phyloP scores from a whole-genome alignment of 1,140 invertebrate species.

The Heliothis subflexa region DNA sequence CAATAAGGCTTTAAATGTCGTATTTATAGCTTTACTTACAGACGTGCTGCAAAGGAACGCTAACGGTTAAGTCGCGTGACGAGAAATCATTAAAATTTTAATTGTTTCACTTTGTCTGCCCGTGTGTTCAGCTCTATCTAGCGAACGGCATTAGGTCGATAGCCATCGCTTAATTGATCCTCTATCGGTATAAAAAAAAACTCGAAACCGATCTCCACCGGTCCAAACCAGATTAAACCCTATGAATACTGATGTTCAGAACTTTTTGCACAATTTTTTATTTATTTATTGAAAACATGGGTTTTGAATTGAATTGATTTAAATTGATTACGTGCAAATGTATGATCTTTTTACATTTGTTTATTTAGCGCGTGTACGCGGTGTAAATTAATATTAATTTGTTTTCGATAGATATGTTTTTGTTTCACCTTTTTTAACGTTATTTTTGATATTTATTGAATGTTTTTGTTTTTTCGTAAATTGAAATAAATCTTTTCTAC shows the following conservation, averaged over 20 bases:
- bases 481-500: no score
- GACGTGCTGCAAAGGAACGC: background rate
- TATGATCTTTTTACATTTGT: slow-evolving; percentile 1
- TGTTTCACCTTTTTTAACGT: background rate
- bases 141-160: slow-evolving; percentile 6
- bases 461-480: no score
- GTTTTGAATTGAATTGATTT: slow-evolving; percentile 5
- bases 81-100: slow-evolving; percentile 33
- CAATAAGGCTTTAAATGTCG: background rate
- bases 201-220: background rate
- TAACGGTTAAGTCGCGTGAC: slow-evolving; percentile 41
- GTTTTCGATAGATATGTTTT: background rate
- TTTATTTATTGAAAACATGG: no score
- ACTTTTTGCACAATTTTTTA: background rate
- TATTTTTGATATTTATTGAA: no score
- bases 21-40: slow-evolving; percentile 2
- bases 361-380: background rate
- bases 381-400: background rate
- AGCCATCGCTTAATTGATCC: slow-evolving; percentile 18
- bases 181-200: background rate
- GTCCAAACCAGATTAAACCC: slow-evolving; percentile 2
- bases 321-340: slow-evolving; percentile 19
- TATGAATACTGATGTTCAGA: background rate
- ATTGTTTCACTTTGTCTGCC: slow-evolving; percentile 29
- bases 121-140: background rate